Base-by-base conservation (phyloP, 2,797 vertebrate species). In the Gastrophryne carolinensis region DNA sequence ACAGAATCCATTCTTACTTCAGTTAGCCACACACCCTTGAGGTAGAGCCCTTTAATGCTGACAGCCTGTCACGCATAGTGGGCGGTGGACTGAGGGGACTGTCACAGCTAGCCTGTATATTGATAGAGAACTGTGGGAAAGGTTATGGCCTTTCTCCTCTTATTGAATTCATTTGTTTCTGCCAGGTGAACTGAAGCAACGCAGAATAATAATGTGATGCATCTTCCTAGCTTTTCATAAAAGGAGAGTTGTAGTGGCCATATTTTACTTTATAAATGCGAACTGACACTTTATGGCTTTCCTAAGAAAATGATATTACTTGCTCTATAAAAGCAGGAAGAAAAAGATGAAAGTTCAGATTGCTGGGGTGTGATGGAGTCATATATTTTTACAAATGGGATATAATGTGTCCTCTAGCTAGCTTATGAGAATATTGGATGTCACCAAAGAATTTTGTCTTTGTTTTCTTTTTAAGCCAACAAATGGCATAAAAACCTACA, bases 221-320 rank as follows among this genome's bases (percentile, higher is more conserved):
- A 57, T 82, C 81, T 80, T 75, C 68, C 5, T 1, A 19, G 72
- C 57, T 74, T 70, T 79, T 79, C 78, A 63, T 82, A 81, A 77
- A 86, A 73, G 68, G 73, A 75, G 79, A 81, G 53, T 70, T 47
- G 80, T 78, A 75, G 80, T 80, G 80, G 47, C 73, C 78, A 15
- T 58, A 72, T 62, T 80, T 75, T 44, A 6, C 50, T 58, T 84
- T 11, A 10, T 77, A 84, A 85, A 83, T 81, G 66, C 21, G 21
- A 86, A 84, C 75, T 80, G 80, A 79, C 66, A 82, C 81, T 61
- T 80, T 66, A n/a, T 63, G 82, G 73, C 72, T 83, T 76, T 58
- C 62, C 35, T 75, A 27, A 79, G 32, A 57, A 80, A 83, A 79
- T 65, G 2, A 21, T 70, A 80, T 83, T 81, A 79, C 26, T 52